These are phyloP conservation scores for Harlomillsia oculata DNA, from an alignment of 1,140 invertebrate genomes.

Conservation along the genomic window DNA sequence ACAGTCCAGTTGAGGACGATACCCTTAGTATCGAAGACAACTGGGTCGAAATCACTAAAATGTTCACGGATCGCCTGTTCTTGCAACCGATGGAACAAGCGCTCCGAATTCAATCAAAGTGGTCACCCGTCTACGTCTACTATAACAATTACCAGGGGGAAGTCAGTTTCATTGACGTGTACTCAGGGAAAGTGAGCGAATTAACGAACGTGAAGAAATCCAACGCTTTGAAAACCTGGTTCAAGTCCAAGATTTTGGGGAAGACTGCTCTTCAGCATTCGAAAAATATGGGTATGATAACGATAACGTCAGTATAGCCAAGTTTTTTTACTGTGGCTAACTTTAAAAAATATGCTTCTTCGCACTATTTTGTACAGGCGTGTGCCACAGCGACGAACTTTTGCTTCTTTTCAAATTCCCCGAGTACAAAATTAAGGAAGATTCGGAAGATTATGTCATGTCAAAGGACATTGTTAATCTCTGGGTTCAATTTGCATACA, in stretches of 20 bases:
- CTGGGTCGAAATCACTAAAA: constrained; percentile 11
- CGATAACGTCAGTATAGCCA: neutral
- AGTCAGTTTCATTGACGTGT: constrained; percentile 17
- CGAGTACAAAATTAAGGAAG: constrained; percentile 9
- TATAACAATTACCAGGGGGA: constrained; percentile 20
- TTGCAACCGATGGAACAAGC: neutral
- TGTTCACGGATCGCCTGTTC: constrained; percentile 19
- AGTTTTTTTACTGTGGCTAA: neutral
- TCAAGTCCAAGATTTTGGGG: constrained; percentile 23
- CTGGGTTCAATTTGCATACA: constrained; percentile 23
- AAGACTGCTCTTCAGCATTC: too few species aligned
- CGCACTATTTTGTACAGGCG: neutral
- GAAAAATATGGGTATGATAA: neutral
- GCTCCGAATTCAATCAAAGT: constrained; percentile 6
- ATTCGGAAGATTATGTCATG: constrained; percentile 19
- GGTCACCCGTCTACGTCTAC: constrained; percentile 18
- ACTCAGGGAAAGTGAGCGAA: constrained; percentile 21
- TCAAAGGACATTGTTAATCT: constrained; percentile 27
- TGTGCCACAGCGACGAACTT: constrained; percentile 17
- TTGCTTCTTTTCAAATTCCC: constrained; percentile 19
- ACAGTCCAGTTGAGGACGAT: constrained; percentile 2
- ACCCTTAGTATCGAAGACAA: constrained; percentile 20
- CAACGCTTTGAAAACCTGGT: constrained; percentile 20
- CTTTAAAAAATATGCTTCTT: too few species aligned
- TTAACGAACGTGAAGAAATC: too few species aligned